Base-by-base conservation (phyloP, 2,113 vertebrate species). In the Tachysurus fulvidraco region DNA sequence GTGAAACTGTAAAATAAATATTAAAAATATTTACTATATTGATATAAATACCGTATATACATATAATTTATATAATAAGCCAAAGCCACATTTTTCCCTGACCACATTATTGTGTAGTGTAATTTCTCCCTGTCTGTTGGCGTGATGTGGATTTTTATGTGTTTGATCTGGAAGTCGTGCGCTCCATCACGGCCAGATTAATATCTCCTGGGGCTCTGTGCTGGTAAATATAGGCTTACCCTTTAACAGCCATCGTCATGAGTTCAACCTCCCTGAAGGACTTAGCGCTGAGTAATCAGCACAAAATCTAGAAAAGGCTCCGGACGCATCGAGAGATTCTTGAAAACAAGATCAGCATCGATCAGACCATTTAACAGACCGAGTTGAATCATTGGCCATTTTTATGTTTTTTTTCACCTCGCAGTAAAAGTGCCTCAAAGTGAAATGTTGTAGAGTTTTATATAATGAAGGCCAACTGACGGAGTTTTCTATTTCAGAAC, bases 121-220 rank as follows among this genome's bases (percentile, higher is more conserved):
- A 81, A 81, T 81, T 81, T 57, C 30, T 60, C 28, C 11, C 30
- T 59, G 78, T 60, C 78, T 41, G 78, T 23, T 60, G 12, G 10
- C 9, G 21, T 25, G 55, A 81, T 60, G 28, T 80, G 17, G 77
- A 36, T 36, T 80, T 76, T 81, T 81, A 60, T 81, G 55, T 81
- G 78, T 60, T 81, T 55, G 78, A 25, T 44, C 57, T 57, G 57
- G 78, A 81, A 6, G 19, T 14, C 5, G 19, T 44, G n/a, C 0
- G 3, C 55, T 79, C 28, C n/a, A 57, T 55, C 50, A 55, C 8
- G 4, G 76, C 76, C 52, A 79, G 16, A 59, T 23, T 5, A 11
- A 59, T 6, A 23, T 59, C 78, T 59, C 30, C 11, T 23, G 17
- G 78, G 78, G 19, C 4, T 2, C 30, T 25, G 55, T 14, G 50